Base-by-base conservation (phyloP, 2,888 invertebrate genomes). In the Caenorhabditis sinica region DNA sequence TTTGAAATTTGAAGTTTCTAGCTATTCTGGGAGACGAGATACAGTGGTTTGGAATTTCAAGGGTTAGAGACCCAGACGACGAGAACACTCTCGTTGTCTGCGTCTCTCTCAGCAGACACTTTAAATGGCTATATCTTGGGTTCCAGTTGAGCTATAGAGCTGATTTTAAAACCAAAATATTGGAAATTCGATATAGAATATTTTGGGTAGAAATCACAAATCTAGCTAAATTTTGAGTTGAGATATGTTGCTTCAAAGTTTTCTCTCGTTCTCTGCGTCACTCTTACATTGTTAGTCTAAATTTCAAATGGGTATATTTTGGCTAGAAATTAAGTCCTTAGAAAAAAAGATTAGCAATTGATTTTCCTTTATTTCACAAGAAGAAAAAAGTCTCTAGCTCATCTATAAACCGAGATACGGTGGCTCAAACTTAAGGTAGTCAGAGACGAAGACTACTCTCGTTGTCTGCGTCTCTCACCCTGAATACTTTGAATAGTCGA, bases 21-120 rank as follows among this genome's bases (percentile, higher is more conserved):
- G 33, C 33, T n/a, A n/a, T n/a, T n/a, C n/a, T n/a, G n/a, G n/a
- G n/a, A n/a, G n/a, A n/a, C n/a, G n/a, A 58, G 58, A 33, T 33
- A 63, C 43, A 23, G 20, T 15, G 23, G 9, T 63, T 43, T 63
- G 11, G 43, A 63, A 23, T 23, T 23, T 53, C 9, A 30, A 58
- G 8, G n/a, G 36, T n/a, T 43, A 43, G 40, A n/a, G n/a, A n/a
- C n/a, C n/a, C n/a, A n/a, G n/a, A n/a, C n/a, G n/a, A n/a, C 11
- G 43, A 43, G 15, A 17, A 45, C 45, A 43, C 61, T 36, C 61
- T 61, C 36, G 20, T n/a, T 23, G n/a, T 69, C 69, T 69, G 51
- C 53, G 33, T 45, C 71, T 72, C 40, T 71, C 6, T 13, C n/a
- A n/a, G n/a, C n/a, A n/a, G n/a, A 28, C 1, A 33, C 4, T 8